Conservation (phyloP, 2,113 vertebrate genomes). For the Beaufortia kweichowensis region DNA sequence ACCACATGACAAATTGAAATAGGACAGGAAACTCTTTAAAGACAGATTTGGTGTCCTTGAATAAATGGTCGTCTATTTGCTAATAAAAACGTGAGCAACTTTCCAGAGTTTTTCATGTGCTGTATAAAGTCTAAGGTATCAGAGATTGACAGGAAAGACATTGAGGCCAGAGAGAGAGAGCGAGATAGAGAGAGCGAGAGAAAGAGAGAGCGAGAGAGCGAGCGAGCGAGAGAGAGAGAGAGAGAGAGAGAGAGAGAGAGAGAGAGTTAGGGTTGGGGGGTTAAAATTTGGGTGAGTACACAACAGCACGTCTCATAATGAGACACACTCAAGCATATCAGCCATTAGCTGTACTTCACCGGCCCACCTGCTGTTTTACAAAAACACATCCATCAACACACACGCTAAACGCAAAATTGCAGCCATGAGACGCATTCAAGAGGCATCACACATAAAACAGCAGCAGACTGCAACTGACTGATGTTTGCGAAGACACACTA, state of each 20-base stretch:
- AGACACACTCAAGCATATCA: slow-evolving; percentile 41
- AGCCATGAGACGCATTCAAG: neutral
- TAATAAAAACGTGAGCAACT: no score
- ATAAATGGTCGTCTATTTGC: no score
- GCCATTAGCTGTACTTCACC: slow-evolving; percentile 13
- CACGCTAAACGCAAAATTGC: neutral
- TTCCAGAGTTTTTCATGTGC: no score
- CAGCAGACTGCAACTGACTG: neutral
- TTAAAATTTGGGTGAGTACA: slow-evolving; percentile 17
- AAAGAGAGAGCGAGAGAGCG: neutral
- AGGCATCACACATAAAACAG: neutral
- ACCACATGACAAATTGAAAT: neutral
- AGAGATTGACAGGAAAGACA: no score
- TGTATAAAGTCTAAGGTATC: no score
- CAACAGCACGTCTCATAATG: slow-evolving; percentile 43
- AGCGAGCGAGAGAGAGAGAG: neutral
- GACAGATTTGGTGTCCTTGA: neutral
- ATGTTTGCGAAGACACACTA: neutral
- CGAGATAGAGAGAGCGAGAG: neutral
- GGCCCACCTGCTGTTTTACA: slow-evolving; percentile 42
- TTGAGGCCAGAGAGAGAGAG: no score
- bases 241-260: neutral
- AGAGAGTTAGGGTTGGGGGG: neutral
- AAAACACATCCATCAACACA: slow-evolving; percentile 20
- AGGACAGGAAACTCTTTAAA: neutral